phyloP scores from a whole-genome alignment of 1,140 invertebrate species.

The Cotesia typhae region DNA sequence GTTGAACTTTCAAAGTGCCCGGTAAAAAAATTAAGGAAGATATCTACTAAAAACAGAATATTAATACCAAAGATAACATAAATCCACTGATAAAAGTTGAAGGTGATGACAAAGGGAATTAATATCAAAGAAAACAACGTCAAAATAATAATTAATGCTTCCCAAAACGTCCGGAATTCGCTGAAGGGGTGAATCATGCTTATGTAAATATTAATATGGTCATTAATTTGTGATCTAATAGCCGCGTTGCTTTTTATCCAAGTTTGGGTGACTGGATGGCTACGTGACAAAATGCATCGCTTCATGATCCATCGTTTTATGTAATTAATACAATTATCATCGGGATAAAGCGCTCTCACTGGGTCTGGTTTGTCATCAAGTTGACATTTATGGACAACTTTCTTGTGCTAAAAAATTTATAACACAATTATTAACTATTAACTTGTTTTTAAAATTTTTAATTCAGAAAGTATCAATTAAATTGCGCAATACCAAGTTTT shows the following conservation, averaged over 20 bases:
- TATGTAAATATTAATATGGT: constrained; percentile 50
- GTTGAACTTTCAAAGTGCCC: constrained; percentile 52
- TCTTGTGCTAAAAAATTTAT: neutral
- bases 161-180: constrained; percentile 51
- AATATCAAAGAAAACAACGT: constrained; percentile 38
- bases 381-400: constrained; percentile 47
- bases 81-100: constrained; percentile 37
- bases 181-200: constrained; percentile 60
- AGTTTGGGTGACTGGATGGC: constrained; percentile 46
- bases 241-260: constrained; percentile 52
- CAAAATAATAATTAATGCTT: constrained; percentile 47
- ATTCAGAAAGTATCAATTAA: neutral
- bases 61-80: constrained; percentile 38
- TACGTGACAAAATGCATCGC: constrained; percentile 37
- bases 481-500: constrained; percentile 7
- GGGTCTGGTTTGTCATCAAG: constrained; percentile 36
- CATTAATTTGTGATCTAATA: constrained; percentile 54
- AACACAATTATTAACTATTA: neutral
- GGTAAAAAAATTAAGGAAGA: constrained; percentile 52
- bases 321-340: constrained; percentile 27
- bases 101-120: constrained; percentile 47
- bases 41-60: constrained; percentile 45
- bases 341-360: constrained; percentile 34
- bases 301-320: constrained; percentile 44
- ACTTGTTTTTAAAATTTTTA: neutral